Conservation (phyloP, 2,797 vertebrate genomes). For the Sebastes minor region DNA sequence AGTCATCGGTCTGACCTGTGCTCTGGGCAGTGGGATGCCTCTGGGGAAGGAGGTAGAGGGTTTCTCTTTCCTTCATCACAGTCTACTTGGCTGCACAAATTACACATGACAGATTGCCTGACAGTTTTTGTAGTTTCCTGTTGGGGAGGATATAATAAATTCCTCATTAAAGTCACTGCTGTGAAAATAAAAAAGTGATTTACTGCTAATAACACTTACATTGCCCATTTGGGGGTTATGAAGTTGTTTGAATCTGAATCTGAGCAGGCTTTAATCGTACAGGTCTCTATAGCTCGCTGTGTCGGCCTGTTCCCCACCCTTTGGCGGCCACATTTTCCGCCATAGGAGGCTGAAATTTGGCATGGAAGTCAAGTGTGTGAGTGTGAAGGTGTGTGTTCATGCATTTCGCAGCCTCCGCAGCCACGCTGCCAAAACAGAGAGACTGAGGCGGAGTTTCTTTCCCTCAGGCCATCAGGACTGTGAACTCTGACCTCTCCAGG, state of each 20-base stretch:
- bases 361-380: background rate
- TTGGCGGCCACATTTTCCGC: background rate
- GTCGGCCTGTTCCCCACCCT: background rate
- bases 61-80: constrained; percentile 12
- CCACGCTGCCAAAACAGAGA: no score
- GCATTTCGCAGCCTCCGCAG: background rate
- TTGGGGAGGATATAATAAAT: background rate
- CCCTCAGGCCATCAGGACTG: no score
- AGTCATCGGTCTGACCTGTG: constrained; percentile 96
- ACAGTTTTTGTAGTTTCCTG: constrained; percentile 16
- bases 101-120: constrained; percentile 12
- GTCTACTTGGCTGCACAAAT: constrained; percentile 10
- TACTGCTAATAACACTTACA: constrained; percentile 16
- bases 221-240: constrained; percentile 2
- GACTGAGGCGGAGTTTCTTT: no score
- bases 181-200: constrained; percentile 39
- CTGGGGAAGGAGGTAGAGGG: constrained; percentile 92
- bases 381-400: background rate
- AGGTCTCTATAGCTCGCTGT: background rate
- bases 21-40: constrained; percentile 97
- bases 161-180: constrained; percentile 27
- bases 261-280: constrained; percentile 19
- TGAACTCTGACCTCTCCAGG: no score
- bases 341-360: background rate
- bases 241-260: constrained; percentile 35